Evolutionary conservation across 2,888 invertebrate genomes (phyloP).

Genomic region (Cerceris ruficornis): DNA sequence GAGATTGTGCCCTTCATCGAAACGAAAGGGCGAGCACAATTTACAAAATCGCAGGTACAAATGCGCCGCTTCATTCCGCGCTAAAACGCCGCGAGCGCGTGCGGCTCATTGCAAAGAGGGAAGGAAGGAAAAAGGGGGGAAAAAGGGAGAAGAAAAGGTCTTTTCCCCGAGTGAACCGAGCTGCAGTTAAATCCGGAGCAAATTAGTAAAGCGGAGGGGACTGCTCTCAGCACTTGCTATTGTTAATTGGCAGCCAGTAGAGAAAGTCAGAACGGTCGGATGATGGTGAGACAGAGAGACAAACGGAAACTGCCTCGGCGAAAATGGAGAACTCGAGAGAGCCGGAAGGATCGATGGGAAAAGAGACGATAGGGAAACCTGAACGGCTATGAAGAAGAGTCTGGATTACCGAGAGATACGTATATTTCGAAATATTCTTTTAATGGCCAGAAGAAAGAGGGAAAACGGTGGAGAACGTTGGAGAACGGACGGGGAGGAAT

Average conservation of each 20-base stretch:
- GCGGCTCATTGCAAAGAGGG: slow-evolving; percentile 2
- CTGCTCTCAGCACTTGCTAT: slow-evolving; percentile 56
- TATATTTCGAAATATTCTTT: neutral
- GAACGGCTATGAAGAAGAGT: neutral
- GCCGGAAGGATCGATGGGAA: neutral
- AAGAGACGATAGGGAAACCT: neutral
- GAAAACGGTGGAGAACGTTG: neutral
- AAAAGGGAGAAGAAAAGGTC: neutral
- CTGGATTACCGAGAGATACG: neutral
- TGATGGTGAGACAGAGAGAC: neutral
- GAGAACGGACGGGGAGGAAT: slow-evolving; percentile 4
- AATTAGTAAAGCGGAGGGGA: slow-evolving; percentile 58
- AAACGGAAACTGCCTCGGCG: neutral
- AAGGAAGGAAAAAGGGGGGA: neutral
- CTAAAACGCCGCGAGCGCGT: neutral
- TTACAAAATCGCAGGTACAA: slow-evolving; percentile 6
- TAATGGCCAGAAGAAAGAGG: neutral
- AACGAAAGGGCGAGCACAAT: neutral
- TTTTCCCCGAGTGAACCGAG: slow-evolving; percentile 45
- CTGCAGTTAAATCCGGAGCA: slow-evolving; percentile 66
- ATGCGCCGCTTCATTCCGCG: neutral
- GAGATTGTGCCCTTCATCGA: neutral
- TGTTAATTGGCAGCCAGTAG: slow-evolving; percentile 61
- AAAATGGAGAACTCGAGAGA: neutral
- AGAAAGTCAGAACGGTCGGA: neutral